phyloP scores from a whole-genome alignment of 2,797 vertebrate species.

The Schizothorax lantsangensis region DNA sequence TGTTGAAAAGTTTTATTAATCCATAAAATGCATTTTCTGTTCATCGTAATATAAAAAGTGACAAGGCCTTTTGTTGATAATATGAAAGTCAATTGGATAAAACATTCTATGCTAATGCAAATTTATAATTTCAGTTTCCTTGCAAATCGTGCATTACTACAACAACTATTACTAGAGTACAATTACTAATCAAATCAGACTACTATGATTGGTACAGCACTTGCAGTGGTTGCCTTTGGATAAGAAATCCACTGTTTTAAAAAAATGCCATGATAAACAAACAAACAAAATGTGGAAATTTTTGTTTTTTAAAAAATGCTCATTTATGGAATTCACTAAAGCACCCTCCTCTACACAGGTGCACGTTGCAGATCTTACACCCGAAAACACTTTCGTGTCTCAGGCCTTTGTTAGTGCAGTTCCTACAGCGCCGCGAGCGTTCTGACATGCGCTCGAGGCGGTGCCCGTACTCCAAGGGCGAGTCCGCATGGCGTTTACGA shows the following conservation, averaged over 20 bases:
- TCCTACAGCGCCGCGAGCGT: slow-evolving; percentile 83
- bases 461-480: slow-evolving; percentile 85
- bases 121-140: slow-evolving; percentile 72
- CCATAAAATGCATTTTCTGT: slow-evolving; percentile 79
- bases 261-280: slow-evolving; percentile 63
- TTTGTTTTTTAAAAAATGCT: slow-evolving; percentile 51
- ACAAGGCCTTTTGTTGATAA: slow-evolving; percentile 81
- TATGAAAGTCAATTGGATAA: slow-evolving; percentile 80
- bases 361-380: slow-evolving; percentile 87
- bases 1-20: slow-evolving; percentile 78
- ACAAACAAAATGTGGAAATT: slow-evolving; percentile 59
- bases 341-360: slow-evolving; percentile 85
- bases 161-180: slow-evolving; percentile 70
- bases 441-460: slow-evolving; percentile 86
- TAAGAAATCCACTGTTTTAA: slow-evolving; percentile 59
- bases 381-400: slow-evolving; percentile 85
- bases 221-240: slow-evolving; percentile 82
- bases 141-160: slow-evolving; percentile 82
- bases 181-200: slow-evolving; percentile 75
- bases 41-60: slow-evolving; percentile 80
- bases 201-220: slow-evolving; percentile 82
- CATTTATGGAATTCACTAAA: slow-evolving; percentile 88
- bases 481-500: slow-evolving; percentile 82
- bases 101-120: slow-evolving; percentile 82
- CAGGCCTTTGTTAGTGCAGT: slow-evolving; percentile 86